Conservation (phyloP, 2,888 invertebrate genomes). For the Halictus quadricinctus region DNA sequence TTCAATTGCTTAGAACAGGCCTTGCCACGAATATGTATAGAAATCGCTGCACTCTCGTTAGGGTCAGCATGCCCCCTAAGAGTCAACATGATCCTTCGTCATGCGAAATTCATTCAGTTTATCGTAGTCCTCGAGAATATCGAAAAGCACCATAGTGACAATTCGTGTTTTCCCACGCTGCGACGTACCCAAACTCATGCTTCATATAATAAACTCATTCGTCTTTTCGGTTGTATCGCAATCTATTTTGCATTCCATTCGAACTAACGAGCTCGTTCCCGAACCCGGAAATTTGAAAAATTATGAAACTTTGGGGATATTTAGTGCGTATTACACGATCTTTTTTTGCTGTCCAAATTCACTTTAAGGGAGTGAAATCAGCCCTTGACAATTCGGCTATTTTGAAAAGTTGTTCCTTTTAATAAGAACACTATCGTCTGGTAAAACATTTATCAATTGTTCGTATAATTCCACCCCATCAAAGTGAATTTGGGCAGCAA, state of each 20-base stretch:
- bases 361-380: too few species aligned
- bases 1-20: background rate
- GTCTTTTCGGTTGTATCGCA: background rate
- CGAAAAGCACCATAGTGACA: constrained; percentile 45
- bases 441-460: too few species aligned
- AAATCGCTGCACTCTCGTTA: background rate
- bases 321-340: too few species aligned
- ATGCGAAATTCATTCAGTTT: background rate
- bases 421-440: too few species aligned
- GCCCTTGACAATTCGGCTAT: too few species aligned
- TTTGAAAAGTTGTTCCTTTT: too few species aligned
- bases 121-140: background rate
- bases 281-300: too few species aligned
- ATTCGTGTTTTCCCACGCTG: constrained; percentile 67
- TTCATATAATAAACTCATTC: constrained; percentile 35
- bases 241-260: background rate
- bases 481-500: too few species aligned
- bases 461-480: too few species aligned
- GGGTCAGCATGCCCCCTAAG: constrained; percentile 14
- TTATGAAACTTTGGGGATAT: too few species aligned
- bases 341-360: too few species aligned
- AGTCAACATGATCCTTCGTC: constrained; percentile 17
- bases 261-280: background rate
- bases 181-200: constrained; percentile 81
- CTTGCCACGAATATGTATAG: background rate